Evolutionary conservation across 2,113 vertebrate genomes (phyloP), one percentile per base, ranked within the genome.

Genomic region (Tragelaphus scriptus): DNA sequence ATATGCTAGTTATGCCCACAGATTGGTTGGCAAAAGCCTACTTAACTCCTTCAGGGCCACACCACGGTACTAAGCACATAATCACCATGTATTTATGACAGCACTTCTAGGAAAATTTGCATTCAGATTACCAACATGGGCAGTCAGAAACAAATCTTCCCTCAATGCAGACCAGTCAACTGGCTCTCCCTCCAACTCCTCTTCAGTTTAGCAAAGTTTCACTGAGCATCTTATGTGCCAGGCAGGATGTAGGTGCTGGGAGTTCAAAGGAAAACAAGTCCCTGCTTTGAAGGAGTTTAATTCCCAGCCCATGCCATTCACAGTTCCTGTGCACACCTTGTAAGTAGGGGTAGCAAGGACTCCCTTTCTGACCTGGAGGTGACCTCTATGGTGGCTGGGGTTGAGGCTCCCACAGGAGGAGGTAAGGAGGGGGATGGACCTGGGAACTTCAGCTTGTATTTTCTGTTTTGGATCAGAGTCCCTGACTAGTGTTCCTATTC

Each of bases 291-390:
- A 90, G 81, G 36, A 9, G 7, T 16, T 81, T 40, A 59, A 28
- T 59, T 71, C 17, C 56, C 93, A 40, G 19, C 19, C 28, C 19
- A 26, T 9, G 9, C 36, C 63, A 16, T 13, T 44, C 49, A 30
- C 6, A 1, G 19, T 7, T 80, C 40, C 13, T 13, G 4, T 4
- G 19, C 7, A 16, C 15, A 59, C 10, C 4, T 12, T 68, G 7
- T 19, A 49, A 11, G 2, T 12, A 23, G 4, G 44, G 49, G 90
- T 44, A 63, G n/a, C 68, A 55, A n/a, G 75, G 80, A 55, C 40
- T 23, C 26, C 28, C 21, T 85, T 86, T n/a, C 47, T 26, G n/a
- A 19, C 7, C 14, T n/a, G 13, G 16, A 10, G 44, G 36, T 56
- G 36, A 81, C 28, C 8, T 47, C 32, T 49, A 2, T 1, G 49